Conservation (phyloP, 2,113 vertebrate species). For the Mirza zaza region DNA sequence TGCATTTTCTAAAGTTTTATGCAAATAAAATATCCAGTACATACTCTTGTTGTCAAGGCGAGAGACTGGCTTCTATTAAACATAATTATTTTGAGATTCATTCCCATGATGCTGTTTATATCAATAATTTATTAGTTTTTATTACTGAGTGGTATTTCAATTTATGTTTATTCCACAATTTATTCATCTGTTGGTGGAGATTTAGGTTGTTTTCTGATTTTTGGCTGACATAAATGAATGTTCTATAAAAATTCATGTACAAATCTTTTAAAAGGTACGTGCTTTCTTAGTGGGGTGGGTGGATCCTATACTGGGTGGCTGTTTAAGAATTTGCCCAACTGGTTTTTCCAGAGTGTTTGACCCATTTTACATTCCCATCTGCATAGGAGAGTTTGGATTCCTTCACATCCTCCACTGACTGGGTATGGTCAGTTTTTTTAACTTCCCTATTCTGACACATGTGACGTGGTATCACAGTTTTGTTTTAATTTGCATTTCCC, state of each 20-base stretch:
- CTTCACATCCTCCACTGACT: neutral
- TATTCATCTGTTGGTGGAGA: neutral
- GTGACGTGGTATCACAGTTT: neutral
- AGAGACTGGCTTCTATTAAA: neutral
- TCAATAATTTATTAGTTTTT: neutral
- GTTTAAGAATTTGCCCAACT: neutral
- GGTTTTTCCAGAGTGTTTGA: neutral
- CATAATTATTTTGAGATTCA: neutral
- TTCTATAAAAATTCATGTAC: neutral
- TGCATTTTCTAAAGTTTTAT: constrained; percentile 5
- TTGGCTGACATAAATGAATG: neutral
- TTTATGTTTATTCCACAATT: neutral
- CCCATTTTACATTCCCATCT: neutral
- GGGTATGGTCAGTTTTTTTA: neutral
- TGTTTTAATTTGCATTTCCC: neutral
- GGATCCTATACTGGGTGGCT: neutral
- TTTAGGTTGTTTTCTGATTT: neutral
- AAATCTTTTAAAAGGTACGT: neutral
- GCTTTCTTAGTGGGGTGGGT: neutral
- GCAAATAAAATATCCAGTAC: neutral
- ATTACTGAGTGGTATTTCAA: neutral
- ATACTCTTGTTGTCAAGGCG: neutral
- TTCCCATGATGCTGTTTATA: neutral
- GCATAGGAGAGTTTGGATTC: neutral
- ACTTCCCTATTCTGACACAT: neutral